phyloP scores from a whole-genome alignment of 2,888 invertebrate species.

The Leucophenga montana region DNA sequence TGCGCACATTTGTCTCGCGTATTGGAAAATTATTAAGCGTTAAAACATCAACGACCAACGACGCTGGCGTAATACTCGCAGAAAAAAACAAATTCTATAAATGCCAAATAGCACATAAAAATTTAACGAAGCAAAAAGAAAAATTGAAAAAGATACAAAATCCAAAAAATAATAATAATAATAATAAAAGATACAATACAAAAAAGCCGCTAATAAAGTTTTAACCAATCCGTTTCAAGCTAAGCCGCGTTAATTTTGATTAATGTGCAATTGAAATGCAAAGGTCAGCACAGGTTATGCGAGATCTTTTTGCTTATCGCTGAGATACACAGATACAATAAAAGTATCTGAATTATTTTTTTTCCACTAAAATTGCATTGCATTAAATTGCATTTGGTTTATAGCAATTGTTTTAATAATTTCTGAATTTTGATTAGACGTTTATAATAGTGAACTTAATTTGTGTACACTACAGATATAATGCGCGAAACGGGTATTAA shows the following conservation, averaged over 20 bases:
- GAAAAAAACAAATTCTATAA: not conserved
- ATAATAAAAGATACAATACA: not conserved
- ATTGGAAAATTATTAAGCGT: not conserved
- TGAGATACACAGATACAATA: conserved; percentile 9
- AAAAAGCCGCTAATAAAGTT: conserved; percentile 12
- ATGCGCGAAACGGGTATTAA: too few relatives aligned
- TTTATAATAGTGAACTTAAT: too few relatives aligned
- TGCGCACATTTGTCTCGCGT: conserved; percentile 14
- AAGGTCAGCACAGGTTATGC: conserved; percentile 37
- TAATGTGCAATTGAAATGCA: conserved; percentile 42
- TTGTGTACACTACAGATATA: too few relatives aligned
- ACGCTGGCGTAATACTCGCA: not conserved
- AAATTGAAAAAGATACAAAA: not conserved
- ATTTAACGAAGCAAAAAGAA: not conserved
- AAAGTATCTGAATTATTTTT: not conserved
- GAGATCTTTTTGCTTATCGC: conserved; percentile 3
- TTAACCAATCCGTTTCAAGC: not conserved
- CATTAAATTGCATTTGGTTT: too few relatives aligned
- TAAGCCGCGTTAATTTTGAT: conserved; percentile 38
- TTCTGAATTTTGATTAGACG: too few relatives aligned
- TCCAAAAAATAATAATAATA: not conserved
- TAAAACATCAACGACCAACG: conserved; percentile 4
- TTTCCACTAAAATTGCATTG: not conserved
- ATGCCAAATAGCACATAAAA: conserved; percentile 26
- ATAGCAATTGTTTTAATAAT: too few relatives aligned